A percentile compares a stretch with the other conserved stretches of the same genome.
These are phyloP conservation scores for Trematocara macrostoma DNA, from an alignment of 2,113 vertebrate species.

Conservation along the genomic window DNA sequence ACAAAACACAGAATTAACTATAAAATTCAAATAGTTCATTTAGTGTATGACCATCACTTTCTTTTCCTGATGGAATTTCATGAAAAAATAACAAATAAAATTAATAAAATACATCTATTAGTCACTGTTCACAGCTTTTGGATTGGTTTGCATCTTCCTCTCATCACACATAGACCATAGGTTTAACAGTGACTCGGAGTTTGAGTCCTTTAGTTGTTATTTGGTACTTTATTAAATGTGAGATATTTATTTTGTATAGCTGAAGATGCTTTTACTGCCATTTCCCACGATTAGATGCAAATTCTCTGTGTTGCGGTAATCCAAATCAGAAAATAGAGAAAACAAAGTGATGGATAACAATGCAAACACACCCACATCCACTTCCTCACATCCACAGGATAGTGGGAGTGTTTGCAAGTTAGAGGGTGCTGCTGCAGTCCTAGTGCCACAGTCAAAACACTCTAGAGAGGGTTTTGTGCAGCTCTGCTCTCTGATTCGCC, in stretches of 20 bases:
- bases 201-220: not conserved
- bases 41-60: not conserved
- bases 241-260: not conserved
- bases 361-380: not conserved
- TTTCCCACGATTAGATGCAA: accelerated
- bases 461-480: accelerated
- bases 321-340: not conserved
- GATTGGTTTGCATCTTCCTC: not conserved
- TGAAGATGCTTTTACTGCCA: not conserved
- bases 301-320: not conserved
- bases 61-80: not conserved
- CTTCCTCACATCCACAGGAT: not conserved
- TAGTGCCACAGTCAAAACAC: not conserved
- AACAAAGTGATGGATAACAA: not conserved
- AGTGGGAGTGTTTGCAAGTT: not conserved
- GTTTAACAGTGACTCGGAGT: not conserved
- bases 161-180: not conserved
- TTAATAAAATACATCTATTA: not conserved
- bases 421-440: not conserved
- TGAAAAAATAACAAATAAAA: not conserved
- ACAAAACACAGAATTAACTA: not conserved
- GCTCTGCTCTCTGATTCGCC: not conserved
- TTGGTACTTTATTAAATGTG: not conserved
- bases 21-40: not conserved
- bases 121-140: not conserved